These are phyloP conservation scores for Watsonalla binaria DNA, from an alignment of 2,888 invertebrate genomes.

Conservation along the genomic window DNA sequence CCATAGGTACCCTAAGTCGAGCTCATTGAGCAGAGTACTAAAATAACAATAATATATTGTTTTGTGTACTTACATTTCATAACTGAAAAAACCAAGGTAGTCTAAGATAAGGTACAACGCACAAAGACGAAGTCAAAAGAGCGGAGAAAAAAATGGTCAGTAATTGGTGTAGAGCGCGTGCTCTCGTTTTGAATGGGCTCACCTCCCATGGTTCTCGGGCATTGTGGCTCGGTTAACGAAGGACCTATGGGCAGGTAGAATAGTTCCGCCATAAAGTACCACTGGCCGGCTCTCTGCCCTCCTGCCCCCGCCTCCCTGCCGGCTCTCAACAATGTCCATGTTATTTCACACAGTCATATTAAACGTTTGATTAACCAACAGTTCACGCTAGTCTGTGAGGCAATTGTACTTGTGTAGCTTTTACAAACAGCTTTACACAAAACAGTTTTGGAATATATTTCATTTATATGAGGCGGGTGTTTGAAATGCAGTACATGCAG, in stretches of 20 bases:
- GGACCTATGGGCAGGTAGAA: conserved; percentile 46
- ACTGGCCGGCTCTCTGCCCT: conserved; percentile 16
- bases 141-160: conserved; percentile 15
- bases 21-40: too few species aligned
- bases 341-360: conserved; percentile 45
- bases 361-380: conserved; percentile 32
- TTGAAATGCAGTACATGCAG: conserved; percentile 2
- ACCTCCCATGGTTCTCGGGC: conserved; percentile 32
- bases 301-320: conserved; percentile 21
- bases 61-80: too few species aligned
- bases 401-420: conserved; percentile 12
- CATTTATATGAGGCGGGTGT: not conserved
- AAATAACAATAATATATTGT: too few species aligned
- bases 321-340: conserved; percentile 34
- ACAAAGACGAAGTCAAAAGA: not conserved
- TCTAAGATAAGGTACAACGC: not conserved
- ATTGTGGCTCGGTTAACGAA: conserved; percentile 44
- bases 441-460: not conserved
- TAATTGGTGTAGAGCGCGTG: conserved; percentile 29
- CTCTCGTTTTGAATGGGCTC: conserved; percentile 43
- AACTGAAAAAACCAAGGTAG: not conserved
- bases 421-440: not conserved
- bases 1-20: conserved; percentile 2
- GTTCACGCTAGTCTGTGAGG: conserved; percentile 33
- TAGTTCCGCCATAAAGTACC: conserved; percentile 44